Evolutionary conservation across 2,888 invertebrate genomes (phyloP), one percentile per base, ranked within the genome.

Genomic region (Tenthredo mesomela): DNA sequence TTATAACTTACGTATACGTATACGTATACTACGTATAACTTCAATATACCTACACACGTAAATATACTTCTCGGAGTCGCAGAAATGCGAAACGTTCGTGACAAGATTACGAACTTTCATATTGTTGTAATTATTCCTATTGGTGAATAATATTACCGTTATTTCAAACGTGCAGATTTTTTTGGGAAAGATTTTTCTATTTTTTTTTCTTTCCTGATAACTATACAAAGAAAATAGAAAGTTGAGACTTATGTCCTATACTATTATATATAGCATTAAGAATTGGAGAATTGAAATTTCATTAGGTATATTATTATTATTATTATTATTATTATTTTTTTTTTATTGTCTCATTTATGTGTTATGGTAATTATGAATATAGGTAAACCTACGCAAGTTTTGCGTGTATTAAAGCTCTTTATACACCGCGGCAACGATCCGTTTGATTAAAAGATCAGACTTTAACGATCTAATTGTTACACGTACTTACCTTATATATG

Each of bases 401-500:
- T 58, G 58, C 58, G n/a, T 58, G 7, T 0, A 58, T 67, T 9
- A 33, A 29, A 67, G 12, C 33, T 67, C 9, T 33, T 33, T 15
- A 7, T 67, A 15, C 6, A 29, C n/a, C 25, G 73, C 21, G 3
- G 47, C 6, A 75, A 73, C n/a, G 18, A 75, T 75, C 25, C 47
- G 47, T 21, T 21, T 50, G 75, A 75, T 75, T 75, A 47, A 75
- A 75, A 75, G 5, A 75, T 75, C 43, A 47, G 73, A 75, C 43
- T 47, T 75, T 75, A 75, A 75, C 73, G 73, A 75, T 47, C 73
- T 75, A 75, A 75, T 75, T 75, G 73, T 75, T 75, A 37, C 47
- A 75, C 75, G 75, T 75, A 75, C n/a, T 21, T 33, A 40, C 21
- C 10, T 43, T 18, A 21, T 15, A 37, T 43, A 43, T 25, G 47